These are phyloP conservation scores for Trachelus iudaicus DNA, from an alignment of 2,888 invertebrate genomes.

Conservation along the genomic window DNA sequence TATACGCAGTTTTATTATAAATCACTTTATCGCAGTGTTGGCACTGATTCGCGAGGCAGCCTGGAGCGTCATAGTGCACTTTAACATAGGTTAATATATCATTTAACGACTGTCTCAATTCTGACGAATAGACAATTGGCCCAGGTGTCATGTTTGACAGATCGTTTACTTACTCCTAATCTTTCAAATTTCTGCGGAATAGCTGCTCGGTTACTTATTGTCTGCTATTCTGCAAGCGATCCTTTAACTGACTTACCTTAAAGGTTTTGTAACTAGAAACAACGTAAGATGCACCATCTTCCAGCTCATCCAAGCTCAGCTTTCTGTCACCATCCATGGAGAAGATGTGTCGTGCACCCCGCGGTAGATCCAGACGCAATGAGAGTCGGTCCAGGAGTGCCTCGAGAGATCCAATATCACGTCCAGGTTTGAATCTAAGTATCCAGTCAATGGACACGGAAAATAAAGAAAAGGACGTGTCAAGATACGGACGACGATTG, in stretches of 20 bases:
- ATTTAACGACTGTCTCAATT: too few species aligned
- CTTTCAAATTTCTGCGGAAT: too few species aligned
- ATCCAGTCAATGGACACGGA: too few species aligned
- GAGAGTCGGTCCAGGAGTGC: conserved; percentile 88
- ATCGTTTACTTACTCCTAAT: too few species aligned
- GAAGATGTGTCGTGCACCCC: conserved; percentile 91
- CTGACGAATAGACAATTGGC: too few species aligned
- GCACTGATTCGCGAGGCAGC: too few species aligned
- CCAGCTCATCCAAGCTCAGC: conserved; percentile 84
- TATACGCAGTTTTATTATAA: conserved; percentile 40
- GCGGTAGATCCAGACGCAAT: conserved; percentile 85
- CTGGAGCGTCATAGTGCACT: too few species aligned
- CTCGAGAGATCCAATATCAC: conserved; percentile 88
- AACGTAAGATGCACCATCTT: conserved; percentile 92
- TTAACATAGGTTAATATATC: too few species aligned
- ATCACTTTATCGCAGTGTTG: conserved; percentile 21
- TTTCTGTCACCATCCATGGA: conserved; percentile 92
- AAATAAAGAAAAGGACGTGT: too few species aligned
- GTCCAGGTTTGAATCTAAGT: conserved; percentile 81
- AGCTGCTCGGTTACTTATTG: not conserved
- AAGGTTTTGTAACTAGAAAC: conserved; percentile 93
- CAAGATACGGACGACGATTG: too few species aligned
- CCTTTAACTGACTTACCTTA: conserved; percentile 74
- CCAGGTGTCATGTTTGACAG: too few species aligned
- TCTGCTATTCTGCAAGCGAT: not conserved